Evolutionary conservation across 2,797 vertebrate genomes (phyloP).

Genomic region (Ammospiza maritima): DNA sequence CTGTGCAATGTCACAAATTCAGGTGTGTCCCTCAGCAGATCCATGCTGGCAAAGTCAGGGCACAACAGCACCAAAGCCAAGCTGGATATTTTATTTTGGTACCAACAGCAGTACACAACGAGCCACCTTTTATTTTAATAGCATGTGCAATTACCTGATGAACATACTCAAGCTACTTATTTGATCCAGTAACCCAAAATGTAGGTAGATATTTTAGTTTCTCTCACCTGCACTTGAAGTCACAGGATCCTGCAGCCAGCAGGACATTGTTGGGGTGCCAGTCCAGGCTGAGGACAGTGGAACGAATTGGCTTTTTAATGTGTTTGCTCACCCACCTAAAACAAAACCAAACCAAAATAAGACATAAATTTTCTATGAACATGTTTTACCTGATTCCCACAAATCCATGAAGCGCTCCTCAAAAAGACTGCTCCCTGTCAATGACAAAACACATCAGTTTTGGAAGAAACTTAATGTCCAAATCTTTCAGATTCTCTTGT

Average conservation of each 20-base stretch:
- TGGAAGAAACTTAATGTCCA: neutral
- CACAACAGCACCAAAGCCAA: neutral
- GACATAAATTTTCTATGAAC: neutral
- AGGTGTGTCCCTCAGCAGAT: neutral
- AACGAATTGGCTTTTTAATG: constrained; percentile 98
- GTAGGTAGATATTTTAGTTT: neutral
- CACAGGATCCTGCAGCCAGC: constrained; percentile 96
- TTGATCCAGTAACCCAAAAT: neutral
- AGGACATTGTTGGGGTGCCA: constrained; percentile 99
- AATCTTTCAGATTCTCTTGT: neutral
- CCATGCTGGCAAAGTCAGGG: neutral
- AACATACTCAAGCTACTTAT: neutral
- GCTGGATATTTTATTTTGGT: neutral
- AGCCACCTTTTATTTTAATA: neutral
- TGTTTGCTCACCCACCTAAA: constrained; percentile 99
- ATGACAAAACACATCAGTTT: neutral
- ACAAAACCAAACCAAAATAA: neutral
- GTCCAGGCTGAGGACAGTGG: constrained; percentile 97
- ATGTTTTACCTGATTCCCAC: neutral
- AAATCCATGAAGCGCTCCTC: neutral
- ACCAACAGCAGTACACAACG: neutral
- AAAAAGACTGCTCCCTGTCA: neutral
- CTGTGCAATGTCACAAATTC: neutral
- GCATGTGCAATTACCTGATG: neutral
- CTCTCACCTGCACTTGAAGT: constrained; percentile 97